phyloP scores from a whole-genome alignment of 2,888 invertebrate genomes.

The Ochropleura plecta region DNA sequence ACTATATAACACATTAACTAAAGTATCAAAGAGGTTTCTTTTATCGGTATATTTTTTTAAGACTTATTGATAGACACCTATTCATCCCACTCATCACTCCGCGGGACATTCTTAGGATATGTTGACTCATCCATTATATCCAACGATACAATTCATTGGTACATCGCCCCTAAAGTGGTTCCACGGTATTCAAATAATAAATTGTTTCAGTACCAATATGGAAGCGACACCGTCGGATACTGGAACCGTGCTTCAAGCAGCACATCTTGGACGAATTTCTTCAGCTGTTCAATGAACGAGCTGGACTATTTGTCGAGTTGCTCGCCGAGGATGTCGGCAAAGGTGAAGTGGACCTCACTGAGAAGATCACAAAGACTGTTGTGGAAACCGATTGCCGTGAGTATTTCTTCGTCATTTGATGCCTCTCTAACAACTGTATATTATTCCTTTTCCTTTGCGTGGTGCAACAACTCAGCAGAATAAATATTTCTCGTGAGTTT shows the following conservation, averaged over 20 bases:
- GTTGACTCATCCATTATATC: background rate
- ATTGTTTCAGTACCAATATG: conserved; percentile 60
- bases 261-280: conserved; percentile 60
- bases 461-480: background rate
- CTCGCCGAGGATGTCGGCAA: conserved; percentile 42
- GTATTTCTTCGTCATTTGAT: conserved; percentile 31
- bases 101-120: background rate
- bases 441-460: background rate
- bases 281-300: conserved; percentile 58
- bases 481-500: background rate
- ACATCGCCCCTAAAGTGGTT: background rate
- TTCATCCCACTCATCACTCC: background rate
- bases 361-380: conserved; percentile 47
- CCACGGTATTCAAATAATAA: background rate
- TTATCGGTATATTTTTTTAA: too few species aligned
- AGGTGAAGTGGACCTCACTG: conserved; percentile 53
- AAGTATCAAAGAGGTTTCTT: too few species aligned
- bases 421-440: background rate
- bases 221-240: conserved; percentile 62
- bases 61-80: too few species aligned
- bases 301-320: conserved; percentile 34
- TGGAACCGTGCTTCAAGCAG: conserved; percentile 63
- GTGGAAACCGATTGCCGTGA: conserved; percentile 64
- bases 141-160: background rate
- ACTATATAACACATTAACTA: too few species aligned